phyloP scores from a whole-genome alignment of 2,113 vertebrate genomes.

The Bothrops jararaca region DNA sequence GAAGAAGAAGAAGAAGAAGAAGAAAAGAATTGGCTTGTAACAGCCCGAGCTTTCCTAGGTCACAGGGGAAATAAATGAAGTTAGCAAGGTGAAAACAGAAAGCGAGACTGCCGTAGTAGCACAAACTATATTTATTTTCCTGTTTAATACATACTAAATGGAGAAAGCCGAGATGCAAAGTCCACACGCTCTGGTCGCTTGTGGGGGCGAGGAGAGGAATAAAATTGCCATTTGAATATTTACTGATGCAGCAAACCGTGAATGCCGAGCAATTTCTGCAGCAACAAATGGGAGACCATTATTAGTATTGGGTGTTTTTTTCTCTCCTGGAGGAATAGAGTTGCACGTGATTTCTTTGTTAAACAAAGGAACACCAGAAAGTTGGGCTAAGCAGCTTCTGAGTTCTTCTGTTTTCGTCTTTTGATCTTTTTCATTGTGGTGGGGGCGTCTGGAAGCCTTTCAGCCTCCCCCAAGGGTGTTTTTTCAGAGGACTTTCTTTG shows the following conservation, averaged over 20 bases:
- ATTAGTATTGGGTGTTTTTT: neutral
- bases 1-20: neutral
- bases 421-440: neutral
- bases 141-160: neutral
- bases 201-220: neutral
- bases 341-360: neutral
- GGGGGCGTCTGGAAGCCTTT: neutral
- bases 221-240: conserved; percentile 13
- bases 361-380: neutral
- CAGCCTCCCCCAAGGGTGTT: neutral
- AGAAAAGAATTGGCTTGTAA: neutral
- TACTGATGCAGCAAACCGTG: conserved; percentile 8
- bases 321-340: neutral
- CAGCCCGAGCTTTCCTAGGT: neutral
- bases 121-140: neutral
- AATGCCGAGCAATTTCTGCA: neutral
- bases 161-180: neutral
- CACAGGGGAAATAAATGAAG: neutral
- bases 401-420: neutral
- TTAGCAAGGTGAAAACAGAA: neutral
- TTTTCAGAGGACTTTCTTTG: neutral
- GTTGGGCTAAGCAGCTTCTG: neutral
- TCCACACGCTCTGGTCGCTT: neutral
- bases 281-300: neutral
- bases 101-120: neutral